phyloP scores from a whole-genome alignment of 2,113 vertebrate genomes.

The Smithornis capensis region DNA sequence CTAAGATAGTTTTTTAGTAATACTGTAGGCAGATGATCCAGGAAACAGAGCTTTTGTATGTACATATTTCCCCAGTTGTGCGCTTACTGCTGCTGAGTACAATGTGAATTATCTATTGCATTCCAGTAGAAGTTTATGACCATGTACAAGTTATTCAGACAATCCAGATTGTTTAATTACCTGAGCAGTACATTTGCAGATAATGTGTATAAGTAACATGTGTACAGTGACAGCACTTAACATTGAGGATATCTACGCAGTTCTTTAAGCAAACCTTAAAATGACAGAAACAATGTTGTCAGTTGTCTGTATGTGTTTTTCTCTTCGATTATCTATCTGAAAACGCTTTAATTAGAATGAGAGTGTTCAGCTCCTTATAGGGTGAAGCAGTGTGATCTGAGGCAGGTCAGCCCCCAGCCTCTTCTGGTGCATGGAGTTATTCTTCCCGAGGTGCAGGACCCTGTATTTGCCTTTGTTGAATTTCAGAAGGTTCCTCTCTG shows the following conservation, averaged over 20 bases:
- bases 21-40: background rate
- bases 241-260: background rate
- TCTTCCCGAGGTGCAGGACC: no score
- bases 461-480: no score
- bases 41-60: background rate
- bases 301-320: background rate
- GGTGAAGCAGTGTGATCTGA: background rate
- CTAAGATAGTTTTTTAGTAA: background rate
- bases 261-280: background rate
- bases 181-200: background rate
- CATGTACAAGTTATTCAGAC: background rate
- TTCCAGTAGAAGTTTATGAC: background rate
- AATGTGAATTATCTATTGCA: fast-evolving
- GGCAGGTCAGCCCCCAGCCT: no score
- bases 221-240: background rate
- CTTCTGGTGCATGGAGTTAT: no score
- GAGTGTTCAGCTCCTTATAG: background rate
- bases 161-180: background rate
- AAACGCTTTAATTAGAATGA: background rate
- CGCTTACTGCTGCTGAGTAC: background rate
- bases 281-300: background rate
- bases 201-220: background rate
- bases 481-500: no score
- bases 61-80: background rate
- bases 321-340: background rate